Evolutionary conservation across 2,113 vertebrate genomes (phyloP).

Genomic region (Mesembrinibis cayennensis): DNA sequence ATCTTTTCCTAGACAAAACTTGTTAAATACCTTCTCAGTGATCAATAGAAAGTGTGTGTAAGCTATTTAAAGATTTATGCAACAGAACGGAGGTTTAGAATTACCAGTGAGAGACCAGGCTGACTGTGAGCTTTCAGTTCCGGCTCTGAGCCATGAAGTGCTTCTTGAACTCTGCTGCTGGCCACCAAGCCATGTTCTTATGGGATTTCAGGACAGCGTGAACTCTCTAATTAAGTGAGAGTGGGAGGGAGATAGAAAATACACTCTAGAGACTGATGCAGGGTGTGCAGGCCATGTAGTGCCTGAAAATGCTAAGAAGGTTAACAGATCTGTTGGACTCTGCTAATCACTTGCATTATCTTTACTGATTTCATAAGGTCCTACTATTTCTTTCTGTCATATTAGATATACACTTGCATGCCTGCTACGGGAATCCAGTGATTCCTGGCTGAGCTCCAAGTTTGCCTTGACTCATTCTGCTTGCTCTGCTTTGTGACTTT

Average conservation of each 20-base stretch:
- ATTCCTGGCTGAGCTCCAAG: not conserved
- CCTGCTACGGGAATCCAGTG: not conserved
- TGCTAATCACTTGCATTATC: not conserved
- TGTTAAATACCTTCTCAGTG: not conserved
- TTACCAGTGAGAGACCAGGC: not conserved
- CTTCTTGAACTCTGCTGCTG: not conserved
- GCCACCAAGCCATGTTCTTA: not conserved
- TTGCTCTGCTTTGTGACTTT: not conserved
- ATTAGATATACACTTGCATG: not conserved
- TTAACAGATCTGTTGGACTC: not conserved
- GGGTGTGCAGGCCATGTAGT: not conserved
- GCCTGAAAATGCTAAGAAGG: not conserved
- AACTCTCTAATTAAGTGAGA: not conserved
- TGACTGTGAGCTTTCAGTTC: not conserved
- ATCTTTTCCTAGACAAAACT: not conserved
- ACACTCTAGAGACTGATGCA: not conserved
- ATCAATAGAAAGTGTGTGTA: not conserved
- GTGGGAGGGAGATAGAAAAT: not conserved
- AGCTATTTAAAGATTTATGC: conserved; percentile 23
- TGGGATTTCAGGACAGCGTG: not conserved
- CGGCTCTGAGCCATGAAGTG: not conserved
- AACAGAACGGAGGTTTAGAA: not conserved
- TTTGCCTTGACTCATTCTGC: not conserved
- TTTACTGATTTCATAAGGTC: not conserved
- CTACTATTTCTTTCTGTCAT: not conserved